A percentile compares a stretch with the other conserved stretches of the same genome.
These are phyloP conservation scores for Saccopteryx leptura DNA, from an alignment of 2,113 vertebrate genomes.

Conservation along the genomic window DNA sequence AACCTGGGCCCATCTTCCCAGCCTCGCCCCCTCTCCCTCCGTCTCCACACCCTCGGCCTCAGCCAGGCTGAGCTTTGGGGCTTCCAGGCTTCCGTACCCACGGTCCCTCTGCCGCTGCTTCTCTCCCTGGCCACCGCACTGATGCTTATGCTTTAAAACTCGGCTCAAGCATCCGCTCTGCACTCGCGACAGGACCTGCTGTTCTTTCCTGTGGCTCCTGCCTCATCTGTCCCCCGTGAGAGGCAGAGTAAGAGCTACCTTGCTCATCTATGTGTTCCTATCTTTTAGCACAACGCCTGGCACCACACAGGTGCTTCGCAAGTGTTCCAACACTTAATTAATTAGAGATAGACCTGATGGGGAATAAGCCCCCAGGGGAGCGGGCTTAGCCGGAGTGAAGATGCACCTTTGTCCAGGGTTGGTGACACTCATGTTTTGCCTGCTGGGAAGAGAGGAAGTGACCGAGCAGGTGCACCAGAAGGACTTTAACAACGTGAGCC, in stretches of 20 bases:
- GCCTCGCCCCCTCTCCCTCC: neutral
- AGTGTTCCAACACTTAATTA: neutral
- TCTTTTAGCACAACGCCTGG: neutral
- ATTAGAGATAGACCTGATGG: neutral
- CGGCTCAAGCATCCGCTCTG: neutral
- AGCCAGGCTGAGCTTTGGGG: neutral
- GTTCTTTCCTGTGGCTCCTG: neutral
- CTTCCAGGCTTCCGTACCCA: neutral
- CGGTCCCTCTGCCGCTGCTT: neutral
- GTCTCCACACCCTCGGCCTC: neutral
- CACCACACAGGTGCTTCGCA: neutral
- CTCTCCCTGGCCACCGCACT: neutral
- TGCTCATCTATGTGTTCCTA: neutral
- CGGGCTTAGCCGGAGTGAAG: neutral
- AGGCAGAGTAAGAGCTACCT: neutral
- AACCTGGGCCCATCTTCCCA: neutral
- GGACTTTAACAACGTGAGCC: neutral
- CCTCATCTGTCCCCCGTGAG: neutral
- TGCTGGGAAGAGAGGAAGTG: neutral
- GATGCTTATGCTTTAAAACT: neutral
- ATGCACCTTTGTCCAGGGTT: neutral
- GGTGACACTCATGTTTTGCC: neutral
- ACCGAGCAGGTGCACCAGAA: neutral
- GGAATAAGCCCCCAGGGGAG: neutral
- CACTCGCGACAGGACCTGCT: neutral